phyloP scores from a whole-genome alignment of 2,797 vertebrate species.

The Macrochelys suwanniensis region DNA sequence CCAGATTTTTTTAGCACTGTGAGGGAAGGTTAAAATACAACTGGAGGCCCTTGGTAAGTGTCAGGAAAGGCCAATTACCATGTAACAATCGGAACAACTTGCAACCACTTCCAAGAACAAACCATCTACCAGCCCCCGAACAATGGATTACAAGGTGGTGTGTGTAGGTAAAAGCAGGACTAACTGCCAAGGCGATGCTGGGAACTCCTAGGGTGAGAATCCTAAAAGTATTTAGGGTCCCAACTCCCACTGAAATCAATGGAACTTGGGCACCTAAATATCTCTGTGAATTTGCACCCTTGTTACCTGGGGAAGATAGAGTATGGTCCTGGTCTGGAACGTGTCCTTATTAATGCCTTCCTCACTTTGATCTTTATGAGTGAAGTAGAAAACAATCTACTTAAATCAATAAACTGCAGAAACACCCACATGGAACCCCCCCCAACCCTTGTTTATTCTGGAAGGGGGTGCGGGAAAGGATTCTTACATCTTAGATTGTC shows the following conservation, averaged over 20 bases:
- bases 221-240: background rate
- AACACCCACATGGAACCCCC: constrained; percentile 71
- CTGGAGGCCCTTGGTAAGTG: background rate
- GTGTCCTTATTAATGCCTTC: background rate
- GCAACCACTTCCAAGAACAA: background rate
- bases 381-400: constrained; percentile 44
- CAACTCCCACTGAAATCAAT: background rate
- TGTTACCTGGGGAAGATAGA: background rate
- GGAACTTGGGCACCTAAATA: background rate
- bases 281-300: background rate
- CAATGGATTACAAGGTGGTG: fast-evolving
- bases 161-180: background rate
- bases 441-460: constrained; percentile 77
- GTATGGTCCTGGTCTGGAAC: background rate
- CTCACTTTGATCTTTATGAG: constrained; percentile 14
- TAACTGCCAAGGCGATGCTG: background rate
- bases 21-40: constrained; percentile 1
- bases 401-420: constrained; percentile 73
- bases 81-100: background rate
- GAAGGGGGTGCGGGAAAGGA: constrained; percentile 46
- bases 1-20: background rate
- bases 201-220: background rate
- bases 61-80: background rate
- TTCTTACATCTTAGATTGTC: constrained; percentile 73
- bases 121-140: background rate